Evolutionary conservation across 2,888 invertebrate genomes (phyloP), one percentile per base, ranked within the genome.

Genomic region (Cheilosia scutellata): DNA sequence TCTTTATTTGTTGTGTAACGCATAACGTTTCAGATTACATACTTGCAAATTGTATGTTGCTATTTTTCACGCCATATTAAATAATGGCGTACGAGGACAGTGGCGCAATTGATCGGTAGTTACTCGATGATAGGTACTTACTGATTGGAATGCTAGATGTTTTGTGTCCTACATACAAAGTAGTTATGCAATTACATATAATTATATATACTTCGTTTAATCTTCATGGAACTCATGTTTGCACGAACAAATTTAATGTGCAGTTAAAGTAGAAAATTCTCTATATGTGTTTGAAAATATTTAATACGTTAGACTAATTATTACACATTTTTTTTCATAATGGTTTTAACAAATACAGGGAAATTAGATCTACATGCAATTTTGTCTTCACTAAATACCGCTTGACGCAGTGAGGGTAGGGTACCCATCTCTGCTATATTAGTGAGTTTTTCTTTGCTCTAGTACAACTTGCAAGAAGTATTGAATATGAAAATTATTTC

Each of bases 141-240:
- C 25, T 66, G 27, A 51, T 53, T 40, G 27, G 6, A 53, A 25
- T 40, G 25, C 5, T 31, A n/a, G n/a, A 47, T 3, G 20, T 33
- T 25, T n/a, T n/a, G 25, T 40, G 11, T 27, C 27, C 20, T 20
- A 33, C 49, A 37, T 29, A 27, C 55, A 42, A 16, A 3, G 29
- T 20, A 29, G 2, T 42, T 70, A 49, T 11, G 37, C 65, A 58
- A 65, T 72, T 71, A 57, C 5, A 65, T 40, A 33, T 72, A 65
- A 58, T 65, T 9, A 58, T 11, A 11, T 37, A 11, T 37, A 37
- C 37, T 58, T 71, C 65, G 65, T 44, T 79, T 47, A 49, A 27
- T 29, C 27, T 58, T 42, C 33, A 16, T 65, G 58, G 27, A 78
- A 72, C 49, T 65, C 13, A 42, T 79, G 57, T 70, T 70, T 78